Evolutionary conservation across 2,888 invertebrate genomes (phyloP).

Genomic region (Myopa testacea): DNA sequence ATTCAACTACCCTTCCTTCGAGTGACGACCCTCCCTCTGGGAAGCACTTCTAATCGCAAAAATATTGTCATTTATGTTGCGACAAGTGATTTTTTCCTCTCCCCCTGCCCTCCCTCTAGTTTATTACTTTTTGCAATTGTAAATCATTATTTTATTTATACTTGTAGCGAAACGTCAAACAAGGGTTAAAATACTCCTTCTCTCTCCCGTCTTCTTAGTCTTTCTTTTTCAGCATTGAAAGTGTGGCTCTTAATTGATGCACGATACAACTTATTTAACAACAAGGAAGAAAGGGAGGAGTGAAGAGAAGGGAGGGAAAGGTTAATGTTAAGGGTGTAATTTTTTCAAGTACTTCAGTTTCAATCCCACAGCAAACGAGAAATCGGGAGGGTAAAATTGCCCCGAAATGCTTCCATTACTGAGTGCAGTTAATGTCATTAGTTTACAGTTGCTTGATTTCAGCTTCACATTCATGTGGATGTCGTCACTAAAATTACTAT

Average conservation of each 20-base stretch:
- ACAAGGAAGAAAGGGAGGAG: not conserved
- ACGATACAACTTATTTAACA: conserved; percentile 22
- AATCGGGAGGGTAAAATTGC: conserved; percentile 1
- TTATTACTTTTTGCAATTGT: conserved; percentile 12
- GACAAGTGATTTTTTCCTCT: conserved; percentile 64
- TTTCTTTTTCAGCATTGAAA: not conserved
- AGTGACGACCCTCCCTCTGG: not conserved
- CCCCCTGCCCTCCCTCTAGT: not conserved
- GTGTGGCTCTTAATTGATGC: conserved; percentile 29
- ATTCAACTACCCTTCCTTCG: not conserved
- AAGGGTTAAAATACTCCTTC: not conserved
- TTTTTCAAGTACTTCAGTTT: not conserved
- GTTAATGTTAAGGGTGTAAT: not conserved
- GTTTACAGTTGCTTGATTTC: conserved; percentile 27
- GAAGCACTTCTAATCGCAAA: conserved; percentile 56
- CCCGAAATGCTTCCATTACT: conserved; percentile 27
- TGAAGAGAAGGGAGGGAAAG: not conserved
- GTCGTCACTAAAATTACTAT: not conserved
- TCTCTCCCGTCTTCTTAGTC: not conserved
- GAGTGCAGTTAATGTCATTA: conserved; percentile 3
- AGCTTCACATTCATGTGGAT: not conserved
- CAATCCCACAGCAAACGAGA: not conserved
- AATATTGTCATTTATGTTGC: conserved; percentile 63
- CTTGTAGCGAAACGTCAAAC: conserved; percentile 1
- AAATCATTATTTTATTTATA: conserved; percentile 34